These are phyloP conservation scores for Temnopleurus reevesii DNA, from an alignment of 53 echinoderm and acorn worm species.

Conservation along the genomic window DNA sequence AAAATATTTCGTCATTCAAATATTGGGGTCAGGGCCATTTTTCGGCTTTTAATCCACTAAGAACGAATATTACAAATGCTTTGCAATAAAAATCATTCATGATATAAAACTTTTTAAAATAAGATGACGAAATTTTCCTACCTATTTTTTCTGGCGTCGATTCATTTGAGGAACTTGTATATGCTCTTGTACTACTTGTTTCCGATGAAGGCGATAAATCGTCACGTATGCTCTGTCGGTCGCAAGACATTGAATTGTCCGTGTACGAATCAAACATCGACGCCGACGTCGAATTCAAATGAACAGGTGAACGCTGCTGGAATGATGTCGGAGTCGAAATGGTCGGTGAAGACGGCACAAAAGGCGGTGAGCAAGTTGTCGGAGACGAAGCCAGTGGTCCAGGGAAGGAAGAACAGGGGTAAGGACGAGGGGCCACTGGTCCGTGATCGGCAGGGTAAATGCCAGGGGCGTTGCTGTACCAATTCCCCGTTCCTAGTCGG, in stretches of 20 bases:
- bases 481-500: conserved; percentile 29
- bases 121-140: conserved; percentile 29
- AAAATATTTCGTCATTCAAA: no score
- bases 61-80: no score
- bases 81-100: background rate
- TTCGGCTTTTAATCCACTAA: no score
- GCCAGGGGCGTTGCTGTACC: conserved; percentile 51
- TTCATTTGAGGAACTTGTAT: conserved; percentile 54
- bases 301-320: conserved; percentile 37
- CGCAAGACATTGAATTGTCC: conserved; percentile 39
- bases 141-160: conserved; percentile 58
- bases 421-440: conserved; percentile 28
- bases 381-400: conserved; percentile 15
- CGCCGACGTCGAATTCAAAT: conserved; percentile 11
- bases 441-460: conserved; percentile 48
- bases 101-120: background rate
- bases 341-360: conserved; percentile 30
- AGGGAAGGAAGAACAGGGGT: conserved; percentile 6
- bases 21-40: no score
- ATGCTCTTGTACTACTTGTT: conserved; percentile 1
- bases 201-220: conserved; percentile 48
- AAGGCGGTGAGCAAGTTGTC: conserved; percentile 43
- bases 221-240: conserved; percentile 11
- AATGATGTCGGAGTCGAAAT: conserved; percentile 40
- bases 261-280: conserved; percentile 16